Percentiles rank a stretch among this genome's conserved stretches.
Evolutionary conservation across 2,113 vertebrate genomes (phyloP).

Genomic region (Austrofundulus limnaeus): DNA sequence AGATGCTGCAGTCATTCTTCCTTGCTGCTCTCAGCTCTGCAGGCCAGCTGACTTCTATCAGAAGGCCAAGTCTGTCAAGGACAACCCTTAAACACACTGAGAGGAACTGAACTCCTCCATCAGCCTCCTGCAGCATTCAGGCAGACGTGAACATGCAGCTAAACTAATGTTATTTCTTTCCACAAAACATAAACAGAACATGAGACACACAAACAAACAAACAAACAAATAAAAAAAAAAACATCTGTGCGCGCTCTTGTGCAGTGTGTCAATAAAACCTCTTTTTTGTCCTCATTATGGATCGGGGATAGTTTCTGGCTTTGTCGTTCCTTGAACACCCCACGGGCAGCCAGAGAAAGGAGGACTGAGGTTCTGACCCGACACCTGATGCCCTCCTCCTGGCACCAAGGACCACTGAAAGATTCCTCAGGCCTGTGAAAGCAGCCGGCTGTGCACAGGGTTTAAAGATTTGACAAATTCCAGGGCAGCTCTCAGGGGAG

Average conservation of each 20-base stretch:
- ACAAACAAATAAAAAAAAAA: too few relatives aligned
- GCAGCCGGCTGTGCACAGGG: conserved; percentile 62
- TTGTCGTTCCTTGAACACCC: conserved; percentile 61
- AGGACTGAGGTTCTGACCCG: conserved; percentile 31
- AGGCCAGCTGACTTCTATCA: conserved; percentile 61
- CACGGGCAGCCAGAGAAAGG: conserved; percentile 23
- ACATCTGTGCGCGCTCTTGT: too few relatives aligned
- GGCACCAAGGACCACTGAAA: conserved; percentile 71
- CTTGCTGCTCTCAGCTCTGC: conserved; percentile 27
- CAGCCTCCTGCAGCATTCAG: neutral
- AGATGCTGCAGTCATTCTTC: conserved; percentile 52
- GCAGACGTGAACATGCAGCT: neutral
- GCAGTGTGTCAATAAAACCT: neutral
- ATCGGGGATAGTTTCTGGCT: conserved; percentile 14
- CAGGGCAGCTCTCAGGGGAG: conserved; percentile 73
- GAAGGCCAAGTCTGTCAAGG: conserved; percentile 55
- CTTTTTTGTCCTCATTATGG: neutral
- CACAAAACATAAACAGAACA: neutral
- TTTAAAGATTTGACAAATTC: conserved; percentile 77
- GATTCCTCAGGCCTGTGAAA: conserved; percentile 78
- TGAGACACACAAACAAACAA: neutral
- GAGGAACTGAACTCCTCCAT: conserved; percentile 29
- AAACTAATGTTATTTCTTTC: neutral
- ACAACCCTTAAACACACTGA: conserved; percentile 21
- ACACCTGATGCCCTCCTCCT: conserved; percentile 75